phyloP scores from a whole-genome alignment of 2,113 vertebrate species.

The Vulpes ferrilata region DNA sequence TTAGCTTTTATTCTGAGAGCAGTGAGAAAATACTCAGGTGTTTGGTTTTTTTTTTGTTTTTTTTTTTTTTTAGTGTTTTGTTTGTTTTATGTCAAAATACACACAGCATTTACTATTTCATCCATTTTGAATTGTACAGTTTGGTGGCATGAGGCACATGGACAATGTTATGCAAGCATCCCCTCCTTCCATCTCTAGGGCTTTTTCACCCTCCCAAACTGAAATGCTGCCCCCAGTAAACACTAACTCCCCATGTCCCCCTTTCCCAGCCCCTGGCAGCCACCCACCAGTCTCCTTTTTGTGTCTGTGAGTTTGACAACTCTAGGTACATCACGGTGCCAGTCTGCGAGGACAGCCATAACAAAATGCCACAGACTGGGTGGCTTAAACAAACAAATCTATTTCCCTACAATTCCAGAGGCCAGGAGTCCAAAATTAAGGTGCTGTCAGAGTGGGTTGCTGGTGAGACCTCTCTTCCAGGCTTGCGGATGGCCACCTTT shows the following conservation, averaged over 20 bases:
- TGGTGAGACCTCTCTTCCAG: not conserved
- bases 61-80: not conserved
- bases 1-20: not conserved
- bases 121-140: not conserved
- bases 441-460: not conserved
- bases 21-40: not conserved
- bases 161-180: not conserved
- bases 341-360: rapidly evolving
- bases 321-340: rapidly evolving
- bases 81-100: not conserved
- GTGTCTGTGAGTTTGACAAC: not conserved
- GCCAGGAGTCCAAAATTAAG: not conserved
- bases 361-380: not conserved
- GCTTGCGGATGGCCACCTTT: not conserved
- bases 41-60: too few species aligned
- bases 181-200: not conserved
- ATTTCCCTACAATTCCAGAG: not conserved
- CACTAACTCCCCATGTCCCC: rapidly evolving
- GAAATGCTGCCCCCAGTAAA: not conserved
- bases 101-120: not conserved
- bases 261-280: not conserved
- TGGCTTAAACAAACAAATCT: not conserved
- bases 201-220: too few species aligned
- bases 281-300: not conserved
- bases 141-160: rapidly evolving